phyloP scores from a whole-genome alignment of 2,797 vertebrate genomes.

The Xyrichtys novacula region DNA sequence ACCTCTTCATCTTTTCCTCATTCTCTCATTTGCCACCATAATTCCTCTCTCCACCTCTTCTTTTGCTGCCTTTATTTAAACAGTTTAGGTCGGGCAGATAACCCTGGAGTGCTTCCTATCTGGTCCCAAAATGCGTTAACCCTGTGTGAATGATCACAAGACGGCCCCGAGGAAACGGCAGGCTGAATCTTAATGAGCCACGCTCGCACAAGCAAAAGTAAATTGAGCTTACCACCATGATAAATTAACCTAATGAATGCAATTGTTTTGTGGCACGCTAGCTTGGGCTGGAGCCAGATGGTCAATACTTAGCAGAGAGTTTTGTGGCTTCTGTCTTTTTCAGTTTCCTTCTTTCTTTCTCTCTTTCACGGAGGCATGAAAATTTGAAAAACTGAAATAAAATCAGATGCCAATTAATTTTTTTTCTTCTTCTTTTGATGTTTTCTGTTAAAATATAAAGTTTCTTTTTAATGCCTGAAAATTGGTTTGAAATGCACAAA shows the following conservation, averaged over 20 bases:
- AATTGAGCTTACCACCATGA: constrained; percentile 88
- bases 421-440: not conserved
- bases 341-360: constrained; percentile 30
- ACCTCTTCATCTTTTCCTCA: constrained; percentile 52
- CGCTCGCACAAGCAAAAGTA: constrained; percentile 83
- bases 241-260: constrained; percentile 89
- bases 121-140: constrained; percentile 75
- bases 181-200: constrained; percentile 86
- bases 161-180: constrained; percentile 81
- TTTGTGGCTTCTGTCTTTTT: constrained; percentile 55
- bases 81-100: constrained; percentile 78
- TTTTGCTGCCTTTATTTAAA: constrained; percentile 78
- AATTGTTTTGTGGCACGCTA: constrained; percentile 85
- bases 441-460: not conserved
- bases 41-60: constrained; percentile 77
- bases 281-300: constrained; percentile 86
- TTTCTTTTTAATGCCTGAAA: constrained; percentile 17
- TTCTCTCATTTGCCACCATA: constrained; percentile 78
- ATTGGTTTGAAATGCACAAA: constrained; percentile 37
- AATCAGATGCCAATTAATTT: not conserved
- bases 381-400: not conserved
- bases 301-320: constrained; percentile 78
- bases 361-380: not conserved
- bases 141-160: constrained; percentile 80
- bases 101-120: constrained; percentile 80